Evolutionary conservation across 2,797 vertebrate genomes (phyloP).

Genomic region (Hypotaenidia philippensis): DNA sequence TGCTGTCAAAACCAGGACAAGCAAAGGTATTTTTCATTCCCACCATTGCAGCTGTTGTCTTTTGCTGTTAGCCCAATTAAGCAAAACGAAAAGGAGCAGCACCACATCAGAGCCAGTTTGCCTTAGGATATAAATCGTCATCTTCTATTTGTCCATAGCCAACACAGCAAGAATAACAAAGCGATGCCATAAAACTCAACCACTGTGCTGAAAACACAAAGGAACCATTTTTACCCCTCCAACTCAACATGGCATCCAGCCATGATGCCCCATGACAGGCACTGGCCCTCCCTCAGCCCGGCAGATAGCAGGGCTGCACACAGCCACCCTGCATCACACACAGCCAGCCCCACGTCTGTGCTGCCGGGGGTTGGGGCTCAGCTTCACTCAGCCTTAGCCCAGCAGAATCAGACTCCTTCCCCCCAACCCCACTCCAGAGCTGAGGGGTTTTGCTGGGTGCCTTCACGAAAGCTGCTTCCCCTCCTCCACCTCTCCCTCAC

Average conservation of each 20-base stretch:
- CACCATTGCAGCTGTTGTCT: constrained; percentile 59
- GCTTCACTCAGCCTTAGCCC: not conserved
- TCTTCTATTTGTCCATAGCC: constrained; percentile 47
- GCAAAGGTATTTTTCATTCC: constrained; percentile 58
- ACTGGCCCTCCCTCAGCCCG: not conserved
- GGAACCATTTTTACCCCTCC: constrained; percentile 19
- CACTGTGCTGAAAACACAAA: constrained; percentile 58
- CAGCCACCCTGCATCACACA: not conserved
- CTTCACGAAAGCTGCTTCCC: not conserved
- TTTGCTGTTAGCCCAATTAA: constrained; percentile 71
- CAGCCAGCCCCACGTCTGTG: fast-evolving
- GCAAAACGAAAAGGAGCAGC: constrained; percentile 50
- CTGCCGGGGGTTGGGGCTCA: not conserved
- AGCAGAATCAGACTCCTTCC: not conserved
- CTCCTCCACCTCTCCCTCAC: not conserved
- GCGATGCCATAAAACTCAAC: not conserved
- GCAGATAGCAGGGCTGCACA: not conserved
- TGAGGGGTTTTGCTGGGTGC: not conserved
- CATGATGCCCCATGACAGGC: not conserved
- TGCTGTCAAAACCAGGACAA: constrained; percentile 57
- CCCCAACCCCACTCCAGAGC: not conserved
- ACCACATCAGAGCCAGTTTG: constrained; percentile 31
- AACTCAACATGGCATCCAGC: not conserved
- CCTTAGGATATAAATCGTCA: constrained; percentile 47
- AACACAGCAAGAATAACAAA: constrained; percentile 42